Evolutionary conservation across 2,888 invertebrate genomes (phyloP).

Genomic region (Chorisops tibialis): DNA sequence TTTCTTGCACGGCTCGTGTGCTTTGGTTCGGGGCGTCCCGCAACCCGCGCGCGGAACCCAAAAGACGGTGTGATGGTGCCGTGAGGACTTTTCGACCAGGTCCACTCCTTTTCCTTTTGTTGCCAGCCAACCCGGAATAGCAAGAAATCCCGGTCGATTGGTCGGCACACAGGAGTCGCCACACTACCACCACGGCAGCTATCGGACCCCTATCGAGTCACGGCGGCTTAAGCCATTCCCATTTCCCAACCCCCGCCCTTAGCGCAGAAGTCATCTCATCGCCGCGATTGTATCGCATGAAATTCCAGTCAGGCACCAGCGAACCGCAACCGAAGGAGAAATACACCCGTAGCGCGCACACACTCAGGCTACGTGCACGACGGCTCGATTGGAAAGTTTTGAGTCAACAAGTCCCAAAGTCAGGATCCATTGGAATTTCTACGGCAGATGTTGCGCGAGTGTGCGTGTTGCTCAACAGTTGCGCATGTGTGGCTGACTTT

Average conservation of each 20-base stretch:
- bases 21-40: no score
- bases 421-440: constrained; percentile 5
- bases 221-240: not conserved
- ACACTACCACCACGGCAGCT: constrained; percentile 20
- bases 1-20: constrained; percentile 9
- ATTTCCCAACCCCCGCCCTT: no score
- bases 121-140: not conserved
- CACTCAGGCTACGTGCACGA: not conserved
- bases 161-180: constrained; percentile 3
- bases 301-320: constrained; percentile 6
- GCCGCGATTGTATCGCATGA: not conserved
- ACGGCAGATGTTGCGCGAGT: not conserved
- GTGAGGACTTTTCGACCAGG: not conserved
- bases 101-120: constrained; percentile 14
- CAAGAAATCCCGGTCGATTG: constrained; percentile 6
- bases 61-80: constrained; percentile 13
- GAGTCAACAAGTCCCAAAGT: constrained; percentile 16
- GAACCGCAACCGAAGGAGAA: constrained; percentile 3
- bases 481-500: no score
- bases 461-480: not conserved
- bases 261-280: no score
- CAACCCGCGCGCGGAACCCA: not conserved
- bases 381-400: not conserved
- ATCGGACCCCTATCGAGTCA: not conserved
- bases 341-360: not conserved